Evolutionary conservation across 2,797 vertebrate genomes (phyloP).

Genomic region (Enteromius fasciolatus): DNA sequence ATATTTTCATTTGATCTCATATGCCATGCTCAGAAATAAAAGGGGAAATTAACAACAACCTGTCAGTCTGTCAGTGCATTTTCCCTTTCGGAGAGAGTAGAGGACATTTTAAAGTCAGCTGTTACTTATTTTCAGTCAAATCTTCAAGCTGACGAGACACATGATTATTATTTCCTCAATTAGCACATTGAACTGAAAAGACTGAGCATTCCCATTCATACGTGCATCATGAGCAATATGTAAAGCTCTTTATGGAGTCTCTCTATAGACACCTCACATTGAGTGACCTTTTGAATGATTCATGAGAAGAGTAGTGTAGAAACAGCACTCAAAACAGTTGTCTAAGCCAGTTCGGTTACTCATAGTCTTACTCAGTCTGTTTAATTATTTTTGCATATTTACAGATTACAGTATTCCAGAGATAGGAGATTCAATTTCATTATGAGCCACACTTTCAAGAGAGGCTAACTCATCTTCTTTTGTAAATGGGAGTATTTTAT

Average conservation of each 20-base stretch:
- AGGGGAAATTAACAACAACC: neutral
- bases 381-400: neutral
- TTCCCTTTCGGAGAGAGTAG: neutral
- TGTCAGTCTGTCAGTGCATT: neutral
- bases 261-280: neutral
- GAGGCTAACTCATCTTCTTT: constrained; percentile 2
- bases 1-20: neutral
- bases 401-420: constrained; percentile 36
- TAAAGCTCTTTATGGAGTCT: neutral
- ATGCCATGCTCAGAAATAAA: neutral
- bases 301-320: neutral
- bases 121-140: neutral
- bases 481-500: constrained; percentile 49
- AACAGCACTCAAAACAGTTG: neutral
- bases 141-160: neutral
- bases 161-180: neutral
- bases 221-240: neutral
- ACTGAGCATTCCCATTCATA: neutral
- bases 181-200: neutral
- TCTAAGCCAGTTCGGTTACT: neutral
- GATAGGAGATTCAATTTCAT: neutral
- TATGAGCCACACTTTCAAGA: constrained; percentile 18
- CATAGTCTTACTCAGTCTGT: neutral
- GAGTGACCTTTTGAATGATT: constrained; percentile 27
- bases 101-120: constrained; percentile 1